Evolutionary conservation across 2,113 vertebrate species (phyloP).

Genomic region (Nymphicus hollandicus): DNA sequence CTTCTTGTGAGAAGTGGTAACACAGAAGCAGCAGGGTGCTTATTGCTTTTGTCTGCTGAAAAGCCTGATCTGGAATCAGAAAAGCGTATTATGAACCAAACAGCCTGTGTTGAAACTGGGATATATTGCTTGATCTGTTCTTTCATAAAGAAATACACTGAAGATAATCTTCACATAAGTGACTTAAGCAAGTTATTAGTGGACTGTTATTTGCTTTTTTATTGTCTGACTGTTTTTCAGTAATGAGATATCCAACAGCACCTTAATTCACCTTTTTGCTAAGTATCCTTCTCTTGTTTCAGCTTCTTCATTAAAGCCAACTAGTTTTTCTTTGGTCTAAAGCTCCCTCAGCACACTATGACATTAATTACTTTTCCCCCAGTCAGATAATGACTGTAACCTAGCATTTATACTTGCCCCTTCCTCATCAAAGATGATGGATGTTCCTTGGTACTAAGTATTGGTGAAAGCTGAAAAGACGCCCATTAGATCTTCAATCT

Average conservation of each 20-base stretch:
- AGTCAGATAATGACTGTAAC: constrained; percentile 1
- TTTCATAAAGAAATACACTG: background rate
- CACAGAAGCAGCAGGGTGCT: background rate
- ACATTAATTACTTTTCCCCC: constrained; percentile 1
- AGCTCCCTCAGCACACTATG: background rate
- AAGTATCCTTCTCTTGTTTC: background rate
- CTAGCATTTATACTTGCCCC: background rate
- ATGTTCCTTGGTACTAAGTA: background rate
- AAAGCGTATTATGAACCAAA: background rate
- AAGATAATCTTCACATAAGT: background rate
- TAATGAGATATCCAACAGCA: constrained; percentile 37
- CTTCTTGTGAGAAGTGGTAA: background rate
- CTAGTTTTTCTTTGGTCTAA: background rate
- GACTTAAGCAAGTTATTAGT: constrained; percentile 13
- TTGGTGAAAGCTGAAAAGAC: background rate
- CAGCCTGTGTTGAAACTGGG: background rate
- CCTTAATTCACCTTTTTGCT: constrained; percentile 27
- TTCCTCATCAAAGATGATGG: background rate
- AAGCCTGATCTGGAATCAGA: background rate
- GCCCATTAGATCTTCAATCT: background rate
- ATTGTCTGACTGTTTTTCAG: background rate
- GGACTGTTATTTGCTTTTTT: constrained; percentile 7
- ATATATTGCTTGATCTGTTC: background rate
- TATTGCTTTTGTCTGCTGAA: background rate
- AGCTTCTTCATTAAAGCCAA: constrained; percentile 20